A percentile compares a stretch with the other conserved stretches of the same genome.
These are phyloP conservation scores for Kryptopterus vitreolus DNA, from an alignment of 2,797 vertebrate genomes.

Conservation along the genomic window DNA sequence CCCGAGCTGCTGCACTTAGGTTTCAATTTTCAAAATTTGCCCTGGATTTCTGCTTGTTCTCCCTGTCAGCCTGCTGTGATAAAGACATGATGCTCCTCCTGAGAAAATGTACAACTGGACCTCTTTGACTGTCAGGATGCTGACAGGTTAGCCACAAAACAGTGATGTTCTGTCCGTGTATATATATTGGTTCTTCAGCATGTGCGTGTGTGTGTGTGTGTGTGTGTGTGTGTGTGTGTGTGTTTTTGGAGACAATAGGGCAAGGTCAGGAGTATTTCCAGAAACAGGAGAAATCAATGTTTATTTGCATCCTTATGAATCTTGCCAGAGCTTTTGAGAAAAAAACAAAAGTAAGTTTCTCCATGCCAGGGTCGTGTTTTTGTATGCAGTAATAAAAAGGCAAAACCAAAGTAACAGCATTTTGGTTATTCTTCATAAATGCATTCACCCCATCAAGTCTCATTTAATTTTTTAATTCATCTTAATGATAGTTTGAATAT, in stretches of 20 bases:
- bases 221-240: background rate
- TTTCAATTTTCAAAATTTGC: constrained; percentile 21
- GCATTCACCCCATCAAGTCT: background rate
- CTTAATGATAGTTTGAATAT: too few species aligned
- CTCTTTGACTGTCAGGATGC: constrained; percentile 51
- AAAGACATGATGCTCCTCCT: constrained; percentile 50
- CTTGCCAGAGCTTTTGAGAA: constrained; percentile 9
- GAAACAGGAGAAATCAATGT: constrained; percentile 27
- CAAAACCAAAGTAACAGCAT: background rate
- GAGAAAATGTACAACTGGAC: constrained; percentile 47
- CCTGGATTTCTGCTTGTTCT: constrained; percentile 27
- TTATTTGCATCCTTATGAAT: constrained; percentile 21
- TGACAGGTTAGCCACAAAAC: constrained; percentile 43
- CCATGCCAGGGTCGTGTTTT: background rate
- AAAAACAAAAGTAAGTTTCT: constrained; percentile 1
- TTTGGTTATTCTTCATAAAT: background rate
- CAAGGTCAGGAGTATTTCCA: constrained; percentile 33
- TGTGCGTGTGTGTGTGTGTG: too few species aligned
- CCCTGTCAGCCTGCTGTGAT: constrained; percentile 54
- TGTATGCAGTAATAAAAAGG: background rate
- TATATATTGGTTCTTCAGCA: constrained; percentile 36
- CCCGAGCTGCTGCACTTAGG: background rate
- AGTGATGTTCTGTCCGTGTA: constrained; percentile 43
- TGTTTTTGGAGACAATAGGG: constrained; percentile 3
- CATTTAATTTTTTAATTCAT: background rate